phyloP scores from a whole-genome alignment of 30 jellyfish, hydroid and myxozoan species.

The Turritopsis dohrnii region DNA sequence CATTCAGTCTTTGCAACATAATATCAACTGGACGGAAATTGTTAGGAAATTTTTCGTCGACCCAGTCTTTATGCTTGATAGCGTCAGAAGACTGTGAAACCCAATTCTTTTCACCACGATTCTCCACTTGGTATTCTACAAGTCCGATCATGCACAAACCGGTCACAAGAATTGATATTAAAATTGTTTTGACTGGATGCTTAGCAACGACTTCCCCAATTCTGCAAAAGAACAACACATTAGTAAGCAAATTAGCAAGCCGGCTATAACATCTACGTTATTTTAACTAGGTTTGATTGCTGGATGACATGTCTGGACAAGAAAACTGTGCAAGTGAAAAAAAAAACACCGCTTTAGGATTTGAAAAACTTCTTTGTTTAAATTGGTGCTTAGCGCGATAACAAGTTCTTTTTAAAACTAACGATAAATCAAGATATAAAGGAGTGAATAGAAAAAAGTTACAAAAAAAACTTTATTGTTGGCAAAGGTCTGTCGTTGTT shows the following conservation, averaged over 20 bases:
- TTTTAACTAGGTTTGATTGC: too few species aligned
- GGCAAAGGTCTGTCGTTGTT: too few species aligned
- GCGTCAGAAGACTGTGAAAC: slow-evolving; percentile 67
- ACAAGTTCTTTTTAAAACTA: too few species aligned
- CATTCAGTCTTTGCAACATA: slow-evolving; percentile 36
- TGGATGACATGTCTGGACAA: too few species aligned
- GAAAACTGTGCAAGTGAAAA: too few species aligned
- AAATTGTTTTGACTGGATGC: slow-evolving; percentile 41
- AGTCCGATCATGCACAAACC: slow-evolving; percentile 65
- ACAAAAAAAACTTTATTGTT: too few species aligned
- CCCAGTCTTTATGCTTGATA: slow-evolving; percentile 35
- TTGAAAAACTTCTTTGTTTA: too few species aligned
- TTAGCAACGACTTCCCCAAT: slow-evolving; percentile 49
- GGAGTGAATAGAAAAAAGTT: too few species aligned
- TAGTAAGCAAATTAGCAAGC: neutral
- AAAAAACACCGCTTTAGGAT: too few species aligned
- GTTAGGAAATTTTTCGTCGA: slow-evolving; percentile 40
- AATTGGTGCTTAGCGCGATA: too few species aligned
- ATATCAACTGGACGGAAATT: slow-evolving; percentile 35
- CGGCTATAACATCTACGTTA: too few species aligned
- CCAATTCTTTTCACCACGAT: slow-evolving; percentile 83
- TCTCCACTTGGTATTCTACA: slow-evolving; percentile 48
- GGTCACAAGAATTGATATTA: slow-evolving; percentile 36
- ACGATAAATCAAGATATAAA: too few species aligned
- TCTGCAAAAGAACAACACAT: slow-evolving; percentile 12